Base-by-base conservation (phyloP, 2,888 invertebrate species). In the Megamerina dolium region DNA sequence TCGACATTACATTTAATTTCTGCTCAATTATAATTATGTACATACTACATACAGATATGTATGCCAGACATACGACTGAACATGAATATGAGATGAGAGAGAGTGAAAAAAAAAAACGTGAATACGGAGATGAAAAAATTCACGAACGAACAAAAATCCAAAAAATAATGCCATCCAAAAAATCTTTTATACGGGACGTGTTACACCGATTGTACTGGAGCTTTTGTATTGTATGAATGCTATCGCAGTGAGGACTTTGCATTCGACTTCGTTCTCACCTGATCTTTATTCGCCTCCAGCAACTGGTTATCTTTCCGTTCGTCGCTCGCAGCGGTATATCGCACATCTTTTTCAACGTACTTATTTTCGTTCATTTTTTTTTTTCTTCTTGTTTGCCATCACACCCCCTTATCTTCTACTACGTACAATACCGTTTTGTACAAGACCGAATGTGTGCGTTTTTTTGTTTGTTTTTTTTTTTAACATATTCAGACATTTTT, bases 401-500 rank as follows among this genome's bases (percentile, higher is more conserved):
- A 23, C 10, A 10, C 23, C 6, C 13, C 23, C 33, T 19, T 8
- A 41, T 27, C n/a, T 35, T 12, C 18, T 33, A 23, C 18, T 19
- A 5, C 10, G 10, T 20, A 26, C 21, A 26, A 21, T 35, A 10
- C 19, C 16, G 4, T 32, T 12, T 3, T n/a, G n/a, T n/a, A n/a
- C n/a, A n/a, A n/a, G n/a, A n/a, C n/a, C n/a, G n/a, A n/a, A n/a
- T n/a, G n/a, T n/a, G n/a, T 26, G 13, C 26, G 21, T 32, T 30
- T 18, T 12, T 42, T 21, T 19, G 27, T 27, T 21, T 5, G 52
- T 52, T 59, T 51, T 48, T 51, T 56, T 53, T 57, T 61, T 23
- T 23, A 8, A 23, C 23, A 23, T 23, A 8, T 63, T 55, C 63
- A 61, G 61, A 61, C 61, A 60, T 57, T 57, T 59, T 56, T 57